Conservation (phyloP, 2,888 invertebrate species). For the Leptinotarsa rubiginosa region DNA sequence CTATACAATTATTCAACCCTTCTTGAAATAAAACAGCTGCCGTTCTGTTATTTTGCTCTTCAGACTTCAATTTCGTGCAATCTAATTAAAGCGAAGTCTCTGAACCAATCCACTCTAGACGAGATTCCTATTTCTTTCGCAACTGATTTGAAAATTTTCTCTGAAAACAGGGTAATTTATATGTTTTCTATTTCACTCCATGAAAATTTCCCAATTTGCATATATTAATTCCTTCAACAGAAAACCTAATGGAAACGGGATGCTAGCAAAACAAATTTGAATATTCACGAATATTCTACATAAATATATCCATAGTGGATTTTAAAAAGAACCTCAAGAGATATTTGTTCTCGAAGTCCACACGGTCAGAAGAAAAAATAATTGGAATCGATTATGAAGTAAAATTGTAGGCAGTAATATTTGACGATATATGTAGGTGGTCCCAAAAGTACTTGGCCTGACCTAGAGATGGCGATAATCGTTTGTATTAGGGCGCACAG, state of each 20-base stretch:
- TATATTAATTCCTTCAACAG: slow-evolving; percentile 9
- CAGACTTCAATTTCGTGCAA: slow-evolving; percentile 31
- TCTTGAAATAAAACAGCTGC: background rate
- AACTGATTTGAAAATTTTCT: slow-evolving; percentile 46
- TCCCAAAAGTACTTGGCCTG: too few species aligned
- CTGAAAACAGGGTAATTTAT: slow-evolving; percentile 45
- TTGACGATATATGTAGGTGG: too few species aligned
- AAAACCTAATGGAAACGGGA: background rate
- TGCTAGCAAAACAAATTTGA: slow-evolving; percentile 4
- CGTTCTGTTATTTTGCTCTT: background rate
- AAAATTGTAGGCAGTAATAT: background rate
- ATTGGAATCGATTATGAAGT: background rate
- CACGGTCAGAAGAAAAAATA: background rate
- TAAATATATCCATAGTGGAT: background rate
- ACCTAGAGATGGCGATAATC: too few species aligned
- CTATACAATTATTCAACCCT: background rate
- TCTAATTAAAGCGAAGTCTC: slow-evolving; percentile 35
- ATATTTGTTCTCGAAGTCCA: background rate
- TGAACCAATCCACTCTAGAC: slow-evolving; percentile 44
- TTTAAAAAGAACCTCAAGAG: background rate
- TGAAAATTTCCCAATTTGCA: slow-evolving; percentile 38
- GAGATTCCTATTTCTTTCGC: slow-evolving; percentile 37
- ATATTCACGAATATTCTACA: slow-evolving; percentile 10
- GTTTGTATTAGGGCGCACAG: too few species aligned
- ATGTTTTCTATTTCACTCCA: slow-evolving; percentile 47